phyloP scores from a whole-genome alignment of 1,140 invertebrate genomes.

The Dryas iulia region DNA sequence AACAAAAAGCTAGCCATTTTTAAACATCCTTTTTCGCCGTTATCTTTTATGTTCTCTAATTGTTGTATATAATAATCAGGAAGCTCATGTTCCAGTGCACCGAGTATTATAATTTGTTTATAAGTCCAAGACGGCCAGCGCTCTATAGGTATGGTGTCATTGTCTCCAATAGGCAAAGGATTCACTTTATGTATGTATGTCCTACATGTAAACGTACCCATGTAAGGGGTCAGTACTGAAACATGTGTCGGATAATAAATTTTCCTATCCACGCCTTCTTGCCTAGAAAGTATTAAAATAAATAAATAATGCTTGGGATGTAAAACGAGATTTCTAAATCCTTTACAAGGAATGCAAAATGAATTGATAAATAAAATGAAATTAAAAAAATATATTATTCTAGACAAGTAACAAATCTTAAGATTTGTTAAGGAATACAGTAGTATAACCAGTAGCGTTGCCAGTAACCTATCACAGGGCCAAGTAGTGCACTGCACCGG shows the following conservation, averaged over 20 bases:
- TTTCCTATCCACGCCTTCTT: conserved; percentile 53
- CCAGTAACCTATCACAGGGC: no score
- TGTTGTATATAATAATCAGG: conserved; percentile 56
- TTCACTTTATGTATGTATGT: conserved; percentile 55
- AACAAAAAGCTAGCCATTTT: conserved; percentile 46
- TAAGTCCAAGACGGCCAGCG: conserved; percentile 60
- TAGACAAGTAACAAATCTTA: no score
- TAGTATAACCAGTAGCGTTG: no score
- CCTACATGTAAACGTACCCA: conserved; percentile 49
- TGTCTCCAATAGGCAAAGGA: conserved; percentile 62
- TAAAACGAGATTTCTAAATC: no score
- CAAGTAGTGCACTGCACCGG: no score
- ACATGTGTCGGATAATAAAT: conserved; percentile 53
- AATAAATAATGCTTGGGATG: conserved; percentile 3
- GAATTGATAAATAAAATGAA: no score
- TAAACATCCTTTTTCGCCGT: conserved; percentile 55
- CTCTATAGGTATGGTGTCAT: conserved; percentile 57
- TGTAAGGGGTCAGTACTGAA: conserved; percentile 50
- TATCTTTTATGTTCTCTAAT: conserved; percentile 55
- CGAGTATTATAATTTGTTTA: conserved; percentile 55
- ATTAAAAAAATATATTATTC: no score
- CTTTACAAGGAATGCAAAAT: no score
- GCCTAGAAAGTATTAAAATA: conserved; percentile 38
- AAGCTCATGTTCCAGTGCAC: conserved; percentile 55
- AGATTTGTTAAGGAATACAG: no score